Conservation (phyloP, 2,888 invertebrate genomes). For the Coelopa pilipes region DNA sequence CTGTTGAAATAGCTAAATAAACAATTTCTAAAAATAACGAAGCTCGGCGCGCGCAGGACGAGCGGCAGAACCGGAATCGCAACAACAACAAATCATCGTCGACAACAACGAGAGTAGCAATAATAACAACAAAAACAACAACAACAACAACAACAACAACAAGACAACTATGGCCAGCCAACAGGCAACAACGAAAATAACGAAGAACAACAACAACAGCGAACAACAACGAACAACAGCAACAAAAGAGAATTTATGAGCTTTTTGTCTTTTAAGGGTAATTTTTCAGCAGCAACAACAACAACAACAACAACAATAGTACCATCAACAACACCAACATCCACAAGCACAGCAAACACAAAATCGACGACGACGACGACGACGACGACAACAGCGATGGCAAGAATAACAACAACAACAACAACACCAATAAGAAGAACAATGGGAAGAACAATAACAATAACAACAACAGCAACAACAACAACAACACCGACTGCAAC, state of each 20-base stretch:
- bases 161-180: no score
- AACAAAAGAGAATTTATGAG: slow-evolving; percentile 53
- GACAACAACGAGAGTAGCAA: neutral
- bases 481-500: slow-evolving; percentile 5
- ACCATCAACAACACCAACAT: slow-evolving; percentile 31
- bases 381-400: neutral
- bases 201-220: neutral
- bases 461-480: neutral
- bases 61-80: neutral
- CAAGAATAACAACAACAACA: neutral
- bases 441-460: neutral
- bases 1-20: slow-evolving; percentile 27
- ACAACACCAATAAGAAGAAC: no score
- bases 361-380: neutral
- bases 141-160: no score
- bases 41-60: neutral
- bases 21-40: slow-evolving; percentile 26
- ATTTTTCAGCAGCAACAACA: slow-evolving; percentile 48
- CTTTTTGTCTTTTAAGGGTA: slow-evolving; percentile 53
- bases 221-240: slow-evolving; percentile 24
- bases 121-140: neutral
- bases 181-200: neutral
- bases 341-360: slow-evolving; percentile 1
- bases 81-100: slow-evolving; percentile 12
- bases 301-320: slow-evolving; percentile 1